A percentile compares a stretch with the other conserved stretches of the same genome.
These are phyloP conservation scores for Nineta flava DNA, from an alignment of 2,888 invertebrate genomes.

Conservation along the genomic window DNA sequence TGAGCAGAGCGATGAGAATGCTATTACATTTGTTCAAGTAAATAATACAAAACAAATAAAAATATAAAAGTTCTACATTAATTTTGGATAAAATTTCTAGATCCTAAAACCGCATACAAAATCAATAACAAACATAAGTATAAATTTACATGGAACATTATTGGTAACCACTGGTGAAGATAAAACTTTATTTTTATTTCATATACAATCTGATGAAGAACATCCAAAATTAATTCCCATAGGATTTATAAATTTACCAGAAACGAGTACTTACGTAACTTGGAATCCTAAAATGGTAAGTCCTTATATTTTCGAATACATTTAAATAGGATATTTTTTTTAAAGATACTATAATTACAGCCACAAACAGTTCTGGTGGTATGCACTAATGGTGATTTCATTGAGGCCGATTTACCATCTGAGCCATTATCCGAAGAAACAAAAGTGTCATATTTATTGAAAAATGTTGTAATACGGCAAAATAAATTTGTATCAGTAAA, in stretches of 20 bases:
- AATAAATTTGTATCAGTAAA: constrained; percentile 41
- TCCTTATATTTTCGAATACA: constrained; percentile 3
- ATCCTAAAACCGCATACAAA: constrained; percentile 51
- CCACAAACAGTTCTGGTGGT: constrained; percentile 32
- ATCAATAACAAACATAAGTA: constrained; percentile 40
- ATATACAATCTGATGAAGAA: constrained; percentile 22
- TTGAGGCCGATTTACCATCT: constrained; percentile 32
- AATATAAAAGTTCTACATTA: background rate
- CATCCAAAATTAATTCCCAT: constrained; percentile 38
- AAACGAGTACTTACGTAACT: constrained; percentile 43
- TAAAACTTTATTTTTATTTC: constrained; percentile 50
- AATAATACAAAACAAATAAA: background rate
- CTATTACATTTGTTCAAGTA: constrained; percentile 20
- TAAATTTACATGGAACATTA: constrained; percentile 38
- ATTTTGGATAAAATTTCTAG: constrained; percentile 22
- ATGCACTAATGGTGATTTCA: constrained; percentile 35
- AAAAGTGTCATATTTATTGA: constrained; percentile 28
- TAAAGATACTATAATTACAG: constrained; percentile 20
- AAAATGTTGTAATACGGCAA: constrained; percentile 20
- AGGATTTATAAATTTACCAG: constrained; percentile 49
- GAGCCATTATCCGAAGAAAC: constrained; percentile 30
- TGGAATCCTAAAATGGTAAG: constrained; percentile 46
- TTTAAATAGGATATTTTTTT: background rate
- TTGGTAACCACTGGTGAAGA: constrained; percentile 53
- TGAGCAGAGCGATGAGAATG: constrained; percentile 12